Evolutionary conservation across 2,888 invertebrate genomes (phyloP), one percentile per base, ranked within the genome.

Genomic region (Nomada goodeniana): DNA sequence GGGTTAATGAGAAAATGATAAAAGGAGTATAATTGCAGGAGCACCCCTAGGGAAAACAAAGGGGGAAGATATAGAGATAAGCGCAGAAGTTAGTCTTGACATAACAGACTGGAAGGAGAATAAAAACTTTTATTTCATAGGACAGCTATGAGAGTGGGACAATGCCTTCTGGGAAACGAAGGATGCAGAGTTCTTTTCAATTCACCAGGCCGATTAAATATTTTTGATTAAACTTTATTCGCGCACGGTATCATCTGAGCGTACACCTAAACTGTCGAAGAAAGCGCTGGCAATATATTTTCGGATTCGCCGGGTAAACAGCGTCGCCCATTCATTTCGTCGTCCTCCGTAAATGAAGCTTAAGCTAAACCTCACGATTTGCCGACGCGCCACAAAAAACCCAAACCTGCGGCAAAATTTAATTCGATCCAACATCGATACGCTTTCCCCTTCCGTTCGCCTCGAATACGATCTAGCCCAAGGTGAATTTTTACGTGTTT

Each of bases 261-360:
- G 15, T 13, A 11, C 65, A 57, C 42, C 36, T 20, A 18, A 63
- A 26, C 50, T n/a, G 26, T 36, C 29, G 67, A 70, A 61, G 76
- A 61, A 72, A 73, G 42, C 69, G 59, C 26, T 15, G 63, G 67
- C 47, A 59, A 70, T 82, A 79, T 78, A 82, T 79, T 78, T 78
- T 50, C 64, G 59, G 59, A 74, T 82, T 52, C 60, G 50, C 29
- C 29, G 29, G 65, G 47, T 59, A 73, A 79, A 83, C 83, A 83
- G 29, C 26, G 36, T 20, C 59, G n/a, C 67, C 52, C 53, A 79
- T 79, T 44, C 65, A 63, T 67, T 70, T 52, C 78, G 65, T 44
- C 20, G 29, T 60, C 50, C 52, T 53, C 52, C 74, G 78, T 82
- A 83, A 84, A 82, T 79, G 79, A 83, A 77, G 83, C 83, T 84